Conservation (phyloP, 2,113 vertebrate species). For the Daubentonia madagascariensis region DNA sequence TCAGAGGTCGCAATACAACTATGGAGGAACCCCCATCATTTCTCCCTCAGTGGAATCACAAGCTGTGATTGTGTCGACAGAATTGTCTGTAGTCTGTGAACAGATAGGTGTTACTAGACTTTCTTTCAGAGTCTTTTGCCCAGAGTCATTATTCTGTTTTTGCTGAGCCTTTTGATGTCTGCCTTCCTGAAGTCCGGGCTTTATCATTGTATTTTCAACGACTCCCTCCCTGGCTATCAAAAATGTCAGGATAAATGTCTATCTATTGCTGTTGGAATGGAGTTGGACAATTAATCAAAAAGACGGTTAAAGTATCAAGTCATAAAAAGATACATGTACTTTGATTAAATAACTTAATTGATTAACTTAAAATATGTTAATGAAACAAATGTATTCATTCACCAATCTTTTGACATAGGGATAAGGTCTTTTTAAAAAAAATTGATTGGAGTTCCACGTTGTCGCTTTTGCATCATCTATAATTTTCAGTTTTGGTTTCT, state of each 20-base stretch:
- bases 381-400: background rate
- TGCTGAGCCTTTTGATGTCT: background rate
- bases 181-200: background rate
- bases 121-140: background rate
- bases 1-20: background rate
- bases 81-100: background rate
- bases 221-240: background rate
- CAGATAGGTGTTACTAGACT: background rate
- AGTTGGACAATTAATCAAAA: background rate
- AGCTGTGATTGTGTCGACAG: background rate
- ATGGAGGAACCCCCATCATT: background rate
- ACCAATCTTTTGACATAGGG: background rate
- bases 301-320: background rate
- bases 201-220: background rate
- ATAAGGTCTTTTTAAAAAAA: background rate
- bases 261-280: background rate
- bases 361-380: slow-evolving; percentile 15
- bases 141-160: background rate
- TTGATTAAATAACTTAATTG: too few species aligned
- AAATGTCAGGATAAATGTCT: background rate
- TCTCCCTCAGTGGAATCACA: background rate
- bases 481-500: background rate
- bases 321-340: background rate
- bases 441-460: background rate
- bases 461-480: background rate